Percentiles rank a stretch among this genome's conserved stretches.
Evolutionary conservation across 53 echinoderm and acorn worm species (phyloP).

Genomic region (Crossaster papposus): DNA sequence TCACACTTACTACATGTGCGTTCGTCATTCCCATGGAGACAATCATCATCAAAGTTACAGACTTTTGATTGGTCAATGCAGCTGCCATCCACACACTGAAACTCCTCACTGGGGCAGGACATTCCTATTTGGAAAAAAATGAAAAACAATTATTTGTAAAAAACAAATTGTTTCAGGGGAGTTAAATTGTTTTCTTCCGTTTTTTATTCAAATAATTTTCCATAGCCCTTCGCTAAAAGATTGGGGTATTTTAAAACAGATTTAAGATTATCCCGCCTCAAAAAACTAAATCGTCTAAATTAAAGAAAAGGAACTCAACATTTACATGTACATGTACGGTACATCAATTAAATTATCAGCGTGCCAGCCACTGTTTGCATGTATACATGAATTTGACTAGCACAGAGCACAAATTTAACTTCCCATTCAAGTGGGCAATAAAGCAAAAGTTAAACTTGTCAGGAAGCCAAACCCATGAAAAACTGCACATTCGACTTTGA

Average conservation of each 20-base stretch:
- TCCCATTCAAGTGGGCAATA: too few relatives aligned
- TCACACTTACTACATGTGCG: constrained; percentile 57
- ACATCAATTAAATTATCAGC: too few relatives aligned
- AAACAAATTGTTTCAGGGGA: not conserved
- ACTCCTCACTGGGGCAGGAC: constrained; percentile 43
- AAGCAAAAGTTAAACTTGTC: too few relatives aligned
- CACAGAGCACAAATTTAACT: too few relatives aligned
- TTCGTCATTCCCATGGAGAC: constrained; percentile 68
- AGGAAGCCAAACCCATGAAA: too few relatives aligned
- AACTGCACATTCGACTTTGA: too few relatives aligned
- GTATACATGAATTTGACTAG: too few relatives aligned
- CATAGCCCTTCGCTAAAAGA: not conserved
- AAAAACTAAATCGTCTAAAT: too few relatives aligned
- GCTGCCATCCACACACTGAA: constrained; percentile 68
- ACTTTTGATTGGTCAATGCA: constrained; percentile 52
- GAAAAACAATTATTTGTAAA: not conserved
- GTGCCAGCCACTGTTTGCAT: too few relatives aligned
- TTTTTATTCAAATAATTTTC: not conserved
- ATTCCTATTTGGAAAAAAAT: constrained; percentile 35
- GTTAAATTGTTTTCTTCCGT: not conserved
- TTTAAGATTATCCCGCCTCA: too few relatives aligned
- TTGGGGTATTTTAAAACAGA: not conserved
- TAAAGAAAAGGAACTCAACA: too few relatives aligned
- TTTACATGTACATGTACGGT: too few relatives aligned
- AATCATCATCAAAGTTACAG: constrained; percentile 67